phyloP scores from a whole-genome alignment of 2,888 invertebrate genomes.

The Morpho deidamia region DNA sequence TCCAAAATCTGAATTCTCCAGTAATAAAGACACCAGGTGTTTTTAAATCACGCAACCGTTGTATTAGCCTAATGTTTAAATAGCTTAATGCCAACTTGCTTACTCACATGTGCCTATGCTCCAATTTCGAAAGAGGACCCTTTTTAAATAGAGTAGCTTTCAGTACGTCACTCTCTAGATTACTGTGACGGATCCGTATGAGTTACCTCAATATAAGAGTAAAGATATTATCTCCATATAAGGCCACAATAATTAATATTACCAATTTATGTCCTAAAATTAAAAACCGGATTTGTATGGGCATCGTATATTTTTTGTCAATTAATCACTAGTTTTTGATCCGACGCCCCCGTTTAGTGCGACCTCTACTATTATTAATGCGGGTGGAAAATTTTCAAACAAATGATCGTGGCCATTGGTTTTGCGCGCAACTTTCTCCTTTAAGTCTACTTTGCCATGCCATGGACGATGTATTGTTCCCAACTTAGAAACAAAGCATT shows the following conservation, averaged over 20 bases:
- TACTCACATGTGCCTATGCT: too few species aligned
- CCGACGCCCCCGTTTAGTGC: conserved; percentile 33
- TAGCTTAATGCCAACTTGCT: too few species aligned
- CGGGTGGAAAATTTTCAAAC: conserved; percentile 17
- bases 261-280: neutral
- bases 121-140: too few species aligned
- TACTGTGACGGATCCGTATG: too few species aligned
- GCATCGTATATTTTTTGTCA: neutral
- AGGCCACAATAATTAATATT: neutral
- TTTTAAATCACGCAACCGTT: too few species aligned
- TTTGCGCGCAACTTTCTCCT: conserved; percentile 4
- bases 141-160: too few species aligned
- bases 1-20: too few species aligned
- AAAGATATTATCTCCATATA: too few species aligned
- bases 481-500: neutral
- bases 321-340: conserved; percentile 11
- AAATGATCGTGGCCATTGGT: neutral
- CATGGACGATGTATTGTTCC: conserved; percentile 4
- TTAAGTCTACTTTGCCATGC: neutral
- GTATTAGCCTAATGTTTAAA: too few species aligned
- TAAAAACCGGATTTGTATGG: neutral
- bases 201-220: too few species aligned
- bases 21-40: too few species aligned
- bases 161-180: too few species aligned
- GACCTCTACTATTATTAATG: conserved; percentile 20